Base-by-base conservation (phyloP, 1,140 invertebrate species). In the Scaptodrosophila lebanonensis region DNA sequence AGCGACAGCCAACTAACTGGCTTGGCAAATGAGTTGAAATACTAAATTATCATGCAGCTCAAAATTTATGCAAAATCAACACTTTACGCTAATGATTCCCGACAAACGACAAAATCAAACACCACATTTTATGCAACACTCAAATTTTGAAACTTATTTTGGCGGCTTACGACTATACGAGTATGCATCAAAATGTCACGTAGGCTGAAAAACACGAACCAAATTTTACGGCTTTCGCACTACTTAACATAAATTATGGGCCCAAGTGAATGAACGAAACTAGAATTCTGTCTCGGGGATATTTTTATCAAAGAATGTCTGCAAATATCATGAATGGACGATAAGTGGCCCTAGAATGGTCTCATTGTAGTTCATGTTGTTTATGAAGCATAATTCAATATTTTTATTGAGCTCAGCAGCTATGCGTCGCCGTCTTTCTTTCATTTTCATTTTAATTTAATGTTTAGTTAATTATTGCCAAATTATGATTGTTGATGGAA, bases 21-120 rank as follows among this genome's bases (percentile, higher is more conserved):
- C 54, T 64, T 50, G 25, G 68, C 68, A 65, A 73, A 73, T 65
- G 22, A 64, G 62, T 59, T 52, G 9, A 20, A 45, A 61, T 57
- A 17, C n/a, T 5, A 42, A 57, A 16, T 49, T 29, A 57, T 60
- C 45, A 11, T 9, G 27, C 9, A 29, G 27, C 9, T 29, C n/a
- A n/a, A 30, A 76, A 75, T 69, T 75, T 82, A 82, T 77, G 75
- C 73, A 75, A 73, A 79, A 52, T 66, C 63, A 66, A 73, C 73
- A 79, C 75, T 79, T 79, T 65, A 56, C 56, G 45, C 73, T 56
- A 69, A 82, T 82, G 60, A 79, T 73, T 82, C 73, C 69, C 49
- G 75, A 73, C 52, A 47, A 47, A 22, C 56, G 40, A 42, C 42
- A 35, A 48, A 56, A 52, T 30, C 29, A 29, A 12, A 42, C 63